Conservation (phyloP, 1,140 invertebrate genomes). For the Melipona quadrifasciata region DNA sequence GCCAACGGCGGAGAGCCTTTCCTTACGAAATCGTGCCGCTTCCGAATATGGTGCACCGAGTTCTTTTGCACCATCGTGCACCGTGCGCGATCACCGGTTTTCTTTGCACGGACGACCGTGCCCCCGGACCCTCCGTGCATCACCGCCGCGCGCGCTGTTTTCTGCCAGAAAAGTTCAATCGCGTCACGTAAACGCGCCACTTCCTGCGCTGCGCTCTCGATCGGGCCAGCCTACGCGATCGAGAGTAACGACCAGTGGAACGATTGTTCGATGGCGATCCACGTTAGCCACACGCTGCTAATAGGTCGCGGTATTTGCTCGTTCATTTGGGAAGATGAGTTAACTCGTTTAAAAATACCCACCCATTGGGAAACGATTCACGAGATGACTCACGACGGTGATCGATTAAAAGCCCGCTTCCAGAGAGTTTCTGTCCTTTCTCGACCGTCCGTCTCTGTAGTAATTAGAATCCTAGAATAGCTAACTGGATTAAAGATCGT, state of each 20-base stretch:
- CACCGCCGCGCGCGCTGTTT: not conserved
- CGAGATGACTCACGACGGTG: not conserved
- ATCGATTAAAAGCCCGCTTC: not conserved
- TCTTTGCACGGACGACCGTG: constrained; percentile 36
- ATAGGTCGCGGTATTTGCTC: not conserved
- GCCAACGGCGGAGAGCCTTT: constrained; percentile 56
- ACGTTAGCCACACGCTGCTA: not conserved
- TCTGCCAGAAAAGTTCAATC: constrained; percentile 3
- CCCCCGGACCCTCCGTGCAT: not conserved
- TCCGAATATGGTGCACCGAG: constrained; percentile 72
- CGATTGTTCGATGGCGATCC: constrained; percentile 16
- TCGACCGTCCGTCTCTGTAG: too few species aligned
- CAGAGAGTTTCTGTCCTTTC: not conserved
- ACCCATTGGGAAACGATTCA: not conserved
- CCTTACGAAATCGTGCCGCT: constrained; percentile 60
- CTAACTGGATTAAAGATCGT: too few species aligned
- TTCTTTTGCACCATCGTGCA: constrained; percentile 44
- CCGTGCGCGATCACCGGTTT: constrained; percentile 31
- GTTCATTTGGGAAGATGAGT: not conserved
- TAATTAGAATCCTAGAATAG: too few species aligned
- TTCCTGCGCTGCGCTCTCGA: constrained; percentile 29
- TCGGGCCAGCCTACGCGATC: constrained; percentile 10
- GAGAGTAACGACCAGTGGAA: constrained; percentile 23
- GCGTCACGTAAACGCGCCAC: constrained; percentile 20
- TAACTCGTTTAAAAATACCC: constrained; percentile 16